Conservation (phyloP, 1,140 invertebrate genomes). For the Berghia stephanieae region DNA sequence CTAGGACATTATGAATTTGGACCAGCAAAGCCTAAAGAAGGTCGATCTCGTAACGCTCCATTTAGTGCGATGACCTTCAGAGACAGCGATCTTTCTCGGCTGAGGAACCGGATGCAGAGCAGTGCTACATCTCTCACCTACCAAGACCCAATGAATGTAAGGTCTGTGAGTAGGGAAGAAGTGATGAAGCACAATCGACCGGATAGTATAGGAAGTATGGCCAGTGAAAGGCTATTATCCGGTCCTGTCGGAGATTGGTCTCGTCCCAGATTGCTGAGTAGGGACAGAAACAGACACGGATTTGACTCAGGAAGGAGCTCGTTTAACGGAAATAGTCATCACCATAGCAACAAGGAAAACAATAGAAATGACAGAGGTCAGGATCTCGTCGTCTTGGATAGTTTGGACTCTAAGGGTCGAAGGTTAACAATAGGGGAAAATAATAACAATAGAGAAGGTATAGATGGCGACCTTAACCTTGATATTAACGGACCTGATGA, state of each 20-base stretch:
- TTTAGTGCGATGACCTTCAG: slow-evolving; percentile 49
- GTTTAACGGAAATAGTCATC: too few species aligned
- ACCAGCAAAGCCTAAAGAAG: slow-evolving; percentile 40
- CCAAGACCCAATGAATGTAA: not conserved
- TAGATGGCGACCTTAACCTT: not conserved
- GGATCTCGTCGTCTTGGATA: too few species aligned
- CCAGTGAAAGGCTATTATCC: slow-evolving; percentile 19
- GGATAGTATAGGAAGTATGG: not conserved
- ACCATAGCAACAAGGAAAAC: too few species aligned
- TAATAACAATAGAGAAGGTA: not conserved
- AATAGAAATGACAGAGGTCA: too few species aligned
- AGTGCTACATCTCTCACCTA: not conserved
- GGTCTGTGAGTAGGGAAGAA: not conserved
- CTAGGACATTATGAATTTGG: slow-evolving; percentile 50
- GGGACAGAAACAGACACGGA: not conserved
- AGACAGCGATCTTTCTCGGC: slow-evolving; percentile 46
- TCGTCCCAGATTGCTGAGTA: not conserved
- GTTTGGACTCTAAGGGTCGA: too few species aligned
- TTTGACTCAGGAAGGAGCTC: too few species aligned
- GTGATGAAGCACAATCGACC: not conserved
- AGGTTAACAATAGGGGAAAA: too few species aligned
- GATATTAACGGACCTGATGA: not conserved
- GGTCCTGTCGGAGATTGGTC: not conserved
- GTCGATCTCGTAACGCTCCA: slow-evolving; percentile 41
- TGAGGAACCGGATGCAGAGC: slow-evolving; percentile 22